Evolutionary conservation across 2,888 invertebrate species (phyloP).

Genomic region (Vesta saturnalis): DNA sequence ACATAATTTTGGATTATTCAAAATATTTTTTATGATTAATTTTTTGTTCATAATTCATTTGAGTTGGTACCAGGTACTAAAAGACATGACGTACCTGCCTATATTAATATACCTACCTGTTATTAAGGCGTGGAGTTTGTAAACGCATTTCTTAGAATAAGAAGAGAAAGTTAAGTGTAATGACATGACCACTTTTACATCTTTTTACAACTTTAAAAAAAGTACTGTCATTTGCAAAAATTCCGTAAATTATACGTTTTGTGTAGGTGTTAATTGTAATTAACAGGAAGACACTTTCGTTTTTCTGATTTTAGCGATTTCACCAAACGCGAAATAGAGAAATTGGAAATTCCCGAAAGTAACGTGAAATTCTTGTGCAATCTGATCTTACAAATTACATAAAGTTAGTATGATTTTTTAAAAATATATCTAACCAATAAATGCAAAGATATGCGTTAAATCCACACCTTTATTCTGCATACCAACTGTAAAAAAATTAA

Average conservation of each 20-base stretch:
- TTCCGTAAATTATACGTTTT: slow-evolving; percentile 13
- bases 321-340: no score
- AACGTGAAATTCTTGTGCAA: no score
- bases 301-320: no score
- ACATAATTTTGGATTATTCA: background rate
- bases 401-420: no score
- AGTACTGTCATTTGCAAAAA: background rate
- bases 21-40: background rate
- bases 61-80: slow-evolving; percentile 7
- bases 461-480: no score
- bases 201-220: background rate
- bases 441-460: no score
- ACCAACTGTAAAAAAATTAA: no score
- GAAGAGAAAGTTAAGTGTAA: slow-evolving; percentile 41
- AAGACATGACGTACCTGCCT: background rate
- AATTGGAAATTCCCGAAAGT: no score
- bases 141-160: slow-evolving; percentile 38
- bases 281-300: no score
- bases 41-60: background rate
- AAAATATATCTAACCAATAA: no score
- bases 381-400: no score
- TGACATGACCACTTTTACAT: slow-evolving; percentile 34
- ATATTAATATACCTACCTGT: slow-evolving; percentile 17
- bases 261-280: no score
- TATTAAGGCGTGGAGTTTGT: slow-evolving; percentile 38